Base-by-base conservation (phyloP, 2,113 vertebrate species). In the Osmerus mordax region DNA sequence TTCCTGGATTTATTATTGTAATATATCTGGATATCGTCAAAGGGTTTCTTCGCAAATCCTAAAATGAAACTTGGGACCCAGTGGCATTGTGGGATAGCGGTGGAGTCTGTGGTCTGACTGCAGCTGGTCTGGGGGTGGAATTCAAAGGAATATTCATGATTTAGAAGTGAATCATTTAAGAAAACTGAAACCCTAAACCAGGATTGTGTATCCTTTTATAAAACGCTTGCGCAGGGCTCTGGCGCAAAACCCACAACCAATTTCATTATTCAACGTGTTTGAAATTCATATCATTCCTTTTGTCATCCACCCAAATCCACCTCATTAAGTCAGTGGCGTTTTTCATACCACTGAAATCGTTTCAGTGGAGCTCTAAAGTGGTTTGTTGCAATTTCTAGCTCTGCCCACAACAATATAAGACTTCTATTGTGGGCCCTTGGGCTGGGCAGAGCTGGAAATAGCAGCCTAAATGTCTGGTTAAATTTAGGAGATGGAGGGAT, bases 61-160 rank as follows among this genome's bases (percentile, higher is more conserved):
- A 19, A 86, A 76, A 87, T 88, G 87, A 79, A 87, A 89, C 87
- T 89, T 83, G 84, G 12, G 85, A 84, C 77, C 83, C 80, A 77
- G 2, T 56, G 85, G 87, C 86, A 88, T 88, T 81, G 41, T 47
- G 41, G 41, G 41, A 47, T 47, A 74, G 77, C 67, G 78, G 80
- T 88, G 89, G 89, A 87, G 88, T 87, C 84, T 71, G 76, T 84
- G 84, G 89, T 89, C 89, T 90, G 87, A 81, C 80, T 65, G 76
- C 75, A 84, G 83, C 87, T 86, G 83, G 78, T 83, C 84, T 86
- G 88, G 54, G 83, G 86, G 87, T 82, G 84, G 86, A 87, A 88
- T 81, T 87, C 88, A 89, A 89, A 89, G 86, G 88, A 88, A 89
- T 89, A 90, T 88, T 89, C 88, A 85, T 82, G 86, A 82, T 88